Percentiles rank a stretch among this genome's conserved stretches.
Conservation (phyloP, 2,888 invertebrate genomes). For the Phasia obesa region DNA sequence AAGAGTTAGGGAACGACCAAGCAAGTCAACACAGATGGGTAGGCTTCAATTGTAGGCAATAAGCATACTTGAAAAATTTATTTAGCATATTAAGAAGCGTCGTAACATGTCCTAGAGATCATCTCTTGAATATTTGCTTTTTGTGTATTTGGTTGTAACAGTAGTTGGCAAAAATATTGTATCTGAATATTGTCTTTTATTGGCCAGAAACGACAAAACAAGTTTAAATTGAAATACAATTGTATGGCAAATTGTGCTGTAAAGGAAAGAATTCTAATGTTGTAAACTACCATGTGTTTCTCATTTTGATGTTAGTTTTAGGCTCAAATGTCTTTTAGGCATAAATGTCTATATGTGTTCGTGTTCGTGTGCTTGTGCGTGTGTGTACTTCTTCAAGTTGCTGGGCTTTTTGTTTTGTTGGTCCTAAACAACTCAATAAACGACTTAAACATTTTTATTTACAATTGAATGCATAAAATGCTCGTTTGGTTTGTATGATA, state of each 20-base stretch:
- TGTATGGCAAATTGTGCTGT: slow-evolving; percentile 61
- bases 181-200: slow-evolving; percentile 60
- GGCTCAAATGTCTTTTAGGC: background rate
- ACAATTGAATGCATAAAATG: slow-evolving; percentile 38
- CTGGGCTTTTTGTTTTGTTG: background rate
- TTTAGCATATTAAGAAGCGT: slow-evolving; percentile 70
- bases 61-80: slow-evolving; percentile 73
- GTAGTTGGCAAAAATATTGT: slow-evolving; percentile 41
- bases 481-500: slow-evolving; percentile 4
- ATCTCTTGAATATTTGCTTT: slow-evolving; percentile 44
- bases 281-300: too few species aligned
- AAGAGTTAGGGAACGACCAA: background rate
- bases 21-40: slow-evolving; percentile 34
- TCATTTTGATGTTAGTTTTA: too few species aligned
- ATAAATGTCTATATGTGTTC: background rate
- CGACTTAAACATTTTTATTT: slow-evolving; percentile 38
- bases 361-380: background rate
- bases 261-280: slow-evolving; percentile 56
- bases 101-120: slow-evolving; percentile 66
- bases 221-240: slow-evolving; percentile 58
- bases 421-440: slow-evolving; percentile 24
- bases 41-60: slow-evolving; percentile 74
- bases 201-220: slow-evolving; percentile 40
- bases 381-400: background rate
- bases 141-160: background rate